A percentile compares a stretch with the other conserved stretches of the same genome.
phyloP scores from a whole-genome alignment of 1,140 invertebrate genomes.

The Drosophila obscura region DNA sequence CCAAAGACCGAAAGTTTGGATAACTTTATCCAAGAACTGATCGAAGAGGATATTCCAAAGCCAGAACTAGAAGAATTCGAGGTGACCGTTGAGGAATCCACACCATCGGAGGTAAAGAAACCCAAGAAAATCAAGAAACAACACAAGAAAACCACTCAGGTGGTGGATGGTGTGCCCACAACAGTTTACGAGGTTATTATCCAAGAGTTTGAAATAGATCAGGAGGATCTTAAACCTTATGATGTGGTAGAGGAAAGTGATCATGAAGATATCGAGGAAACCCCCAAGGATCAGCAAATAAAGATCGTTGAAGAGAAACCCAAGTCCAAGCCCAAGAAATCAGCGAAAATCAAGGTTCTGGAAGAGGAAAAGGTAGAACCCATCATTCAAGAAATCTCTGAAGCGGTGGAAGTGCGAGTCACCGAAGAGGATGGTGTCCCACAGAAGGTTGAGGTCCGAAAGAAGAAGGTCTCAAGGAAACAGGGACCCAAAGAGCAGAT shows the following conservation, averaged over 20 bases:
- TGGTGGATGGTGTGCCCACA: constrained; percentile 62
- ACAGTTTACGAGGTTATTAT: constrained; percentile 63
- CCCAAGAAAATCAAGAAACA: constrained; percentile 76
- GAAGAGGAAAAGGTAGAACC: constrained; percentile 43
- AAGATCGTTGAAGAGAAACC: constrained; percentile 57
- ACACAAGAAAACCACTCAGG: constrained; percentile 58
- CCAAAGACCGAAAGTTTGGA: constrained; percentile 64
- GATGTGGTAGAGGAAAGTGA: constrained; percentile 27
- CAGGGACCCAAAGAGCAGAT: constrained; percentile 43
- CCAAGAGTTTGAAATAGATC: constrained; percentile 57
- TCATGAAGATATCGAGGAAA: constrained; percentile 37
- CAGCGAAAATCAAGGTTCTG: constrained; percentile 31
- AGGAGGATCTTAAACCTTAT: constrained; percentile 25
- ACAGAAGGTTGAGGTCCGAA: constrained; percentile 39
- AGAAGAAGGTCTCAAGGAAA: constrained; percentile 38
- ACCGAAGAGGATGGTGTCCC: constrained; percentile 36
- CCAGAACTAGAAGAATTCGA: constrained; percentile 60
- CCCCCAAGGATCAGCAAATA: constrained; percentile 42
- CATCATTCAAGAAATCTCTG: constrained; percentile 50
- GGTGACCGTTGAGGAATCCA: constrained; percentile 27
- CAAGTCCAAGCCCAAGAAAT: constrained; percentile 55
- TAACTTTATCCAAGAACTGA: constrained; percentile 60
- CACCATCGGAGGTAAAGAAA: constrained; percentile 52
- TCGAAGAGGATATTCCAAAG: constrained; percentile 72
- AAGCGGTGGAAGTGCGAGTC: constrained; percentile 42